Conservation (phyloP, 2,888 invertebrate species). For the Drosophila lutescens region DNA sequence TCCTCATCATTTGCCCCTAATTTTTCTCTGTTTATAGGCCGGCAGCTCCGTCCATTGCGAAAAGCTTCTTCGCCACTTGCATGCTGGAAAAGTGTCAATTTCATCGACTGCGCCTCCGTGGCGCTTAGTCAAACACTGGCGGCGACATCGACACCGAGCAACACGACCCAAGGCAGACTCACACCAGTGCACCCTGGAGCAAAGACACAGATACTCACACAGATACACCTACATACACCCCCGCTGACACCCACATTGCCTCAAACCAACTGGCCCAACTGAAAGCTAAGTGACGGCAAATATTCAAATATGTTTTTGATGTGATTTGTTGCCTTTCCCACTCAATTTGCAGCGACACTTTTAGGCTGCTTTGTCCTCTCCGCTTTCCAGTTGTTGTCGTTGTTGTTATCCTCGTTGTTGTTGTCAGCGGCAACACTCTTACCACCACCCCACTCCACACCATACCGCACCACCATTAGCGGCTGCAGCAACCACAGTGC, state of each 20-base stretch:
- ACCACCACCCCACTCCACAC: conserved; percentile 18
- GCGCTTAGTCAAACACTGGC: conserved; percentile 70
- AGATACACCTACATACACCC: neutral
- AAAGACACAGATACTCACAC: conserved; percentile 5
- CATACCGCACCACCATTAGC: conserved; percentile 60
- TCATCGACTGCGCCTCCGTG: conserved; percentile 47
- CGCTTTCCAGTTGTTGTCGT: conserved; percentile 20
- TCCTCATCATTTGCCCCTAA: neutral
- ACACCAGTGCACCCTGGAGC: neutral
- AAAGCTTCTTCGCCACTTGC: conserved; percentile 37
- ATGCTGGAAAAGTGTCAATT: conserved; percentile 43
- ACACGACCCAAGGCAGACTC: conserved; percentile 38
- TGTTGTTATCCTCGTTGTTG: conserved; percentile 67
- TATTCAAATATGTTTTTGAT: conserved; percentile 81
- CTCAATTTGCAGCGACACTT: conserved; percentile 67
- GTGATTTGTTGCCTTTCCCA: conserved; percentile 72
- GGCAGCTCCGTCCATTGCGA: neutral
- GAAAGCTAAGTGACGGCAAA: conserved; percentile 78
- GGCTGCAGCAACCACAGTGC: conserved; percentile 50
- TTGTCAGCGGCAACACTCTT: conserved; percentile 72
- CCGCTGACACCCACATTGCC: neutral
- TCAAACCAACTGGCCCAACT: conserved; percentile 32
- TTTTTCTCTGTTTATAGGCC: conserved; percentile 3
- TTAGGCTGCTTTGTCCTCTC: conserved; percentile 52
- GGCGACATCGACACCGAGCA: conserved; percentile 69